These are phyloP conservation scores for Scaptomyza pallida DNA, from an alignment of 1,140 invertebrate species.

Conservation along the genomic window DNA sequence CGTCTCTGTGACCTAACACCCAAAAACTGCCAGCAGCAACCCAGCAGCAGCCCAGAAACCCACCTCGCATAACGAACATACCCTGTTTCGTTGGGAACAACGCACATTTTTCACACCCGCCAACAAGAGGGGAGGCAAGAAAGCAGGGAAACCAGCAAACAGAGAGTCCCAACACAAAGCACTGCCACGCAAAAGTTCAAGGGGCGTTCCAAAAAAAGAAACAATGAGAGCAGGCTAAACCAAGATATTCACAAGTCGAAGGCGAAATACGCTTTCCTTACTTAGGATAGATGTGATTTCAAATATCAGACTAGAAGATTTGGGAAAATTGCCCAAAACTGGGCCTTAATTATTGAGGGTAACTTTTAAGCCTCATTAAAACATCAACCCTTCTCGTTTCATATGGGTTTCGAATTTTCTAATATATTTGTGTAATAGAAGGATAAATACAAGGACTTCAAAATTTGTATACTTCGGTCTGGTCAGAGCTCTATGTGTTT, in stretches of 20 bases:
- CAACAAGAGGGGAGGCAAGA: conserved; percentile 22
- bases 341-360: too few species aligned
- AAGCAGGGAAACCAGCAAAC: conserved; percentile 21
- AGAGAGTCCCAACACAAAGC: conserved; percentile 51
- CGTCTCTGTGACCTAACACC: conserved; percentile 12
- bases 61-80: background rate
- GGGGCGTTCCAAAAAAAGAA: conserved; percentile 59
- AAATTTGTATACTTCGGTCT: too few species aligned
- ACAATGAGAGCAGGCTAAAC: conserved; percentile 24
- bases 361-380: too few species aligned
- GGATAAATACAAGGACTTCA: too few species aligned
- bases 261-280: conserved; percentile 18
- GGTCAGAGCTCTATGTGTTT: too few species aligned
- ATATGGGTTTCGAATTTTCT: too few species aligned
- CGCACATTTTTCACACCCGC: conserved; percentile 75
- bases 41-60: background rate
- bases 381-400: too few species aligned
- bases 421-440: too few species aligned
- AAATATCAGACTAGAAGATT: background rate
- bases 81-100: conserved; percentile 27
- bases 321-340: too few species aligned
- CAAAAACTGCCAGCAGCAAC: too few species aligned
- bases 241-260: background rate
- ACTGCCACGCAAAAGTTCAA: conserved; percentile 73
- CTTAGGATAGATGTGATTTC: background rate